Base-by-base conservation (phyloP, 2,888 invertebrate genomes). In the Bedellia somnulentella region DNA sequence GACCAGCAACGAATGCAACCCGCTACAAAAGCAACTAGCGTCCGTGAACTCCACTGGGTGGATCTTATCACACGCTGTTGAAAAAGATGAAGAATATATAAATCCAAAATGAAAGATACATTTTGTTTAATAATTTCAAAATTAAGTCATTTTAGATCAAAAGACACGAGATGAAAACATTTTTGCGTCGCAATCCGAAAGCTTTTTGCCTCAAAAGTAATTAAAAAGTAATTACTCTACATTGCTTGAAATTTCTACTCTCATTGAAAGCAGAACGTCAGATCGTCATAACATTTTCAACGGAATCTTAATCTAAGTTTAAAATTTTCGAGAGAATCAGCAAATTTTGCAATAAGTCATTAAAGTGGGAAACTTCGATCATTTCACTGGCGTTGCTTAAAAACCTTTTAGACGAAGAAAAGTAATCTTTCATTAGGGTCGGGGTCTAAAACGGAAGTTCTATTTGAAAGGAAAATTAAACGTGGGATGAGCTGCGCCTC, bases 341-440 rank as follows among this genome's bases (percentile, higher is more conserved):
- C 71, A 57, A 71, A 71, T 70, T 75, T 73, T 62, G 66, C 67
- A 75, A 71, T 75, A 75, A 75, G 75, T 75, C 75, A 75, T 75
- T 73, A 75, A 75, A 75, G 75, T 73, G 70, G 70, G 63, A 73
- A 75, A 75, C 66, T 75, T 75, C 63, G 68, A 73, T 71, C 71
- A 75, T 75, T 75, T 71, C 58, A 61, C 56, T 59, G 63, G 70
- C 70, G 70, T 61, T 73, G 67, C 71, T 73, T 75, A 73, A 75
- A 75, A 75, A 73, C 73, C 73, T 75, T 75, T 75, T 71, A 67
- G 70, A 62, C 62, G 59, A 60, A 64, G 67, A 60, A 71, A 68
- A 71, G 75, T 75, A 75, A 75, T 75, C 75, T 75, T 73, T 75
- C 73, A 73, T 73, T 71, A 71, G 67, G 62, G 59, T 42, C 55